phyloP scores from a whole-genome alignment of 2,888 invertebrate species.

The Steinernema hermaphroditum region DNA sequence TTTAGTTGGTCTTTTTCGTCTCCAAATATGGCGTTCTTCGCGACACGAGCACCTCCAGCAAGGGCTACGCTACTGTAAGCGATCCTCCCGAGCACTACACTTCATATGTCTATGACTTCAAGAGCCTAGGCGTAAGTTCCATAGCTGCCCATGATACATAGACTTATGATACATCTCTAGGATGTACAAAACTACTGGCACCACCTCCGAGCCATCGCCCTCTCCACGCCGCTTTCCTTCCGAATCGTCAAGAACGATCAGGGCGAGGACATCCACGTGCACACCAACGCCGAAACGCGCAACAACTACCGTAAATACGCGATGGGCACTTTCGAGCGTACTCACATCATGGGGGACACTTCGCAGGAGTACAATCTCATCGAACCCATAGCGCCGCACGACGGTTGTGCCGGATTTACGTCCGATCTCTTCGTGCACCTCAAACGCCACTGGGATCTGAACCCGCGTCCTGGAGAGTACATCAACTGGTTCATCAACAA shows the following conservation, averaged over 20 bases:
- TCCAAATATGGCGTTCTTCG: slow-evolving; percentile 26
- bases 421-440: slow-evolving; percentile 47
- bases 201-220: slow-evolving; percentile 58
- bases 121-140: slow-evolving; percentile 33
- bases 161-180: slow-evolving; percentile 21
- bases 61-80: slow-evolving; percentile 52
- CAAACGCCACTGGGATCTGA: slow-evolving; percentile 61
- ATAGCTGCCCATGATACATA: background rate
- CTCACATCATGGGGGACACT: slow-evolving; percentile 32
- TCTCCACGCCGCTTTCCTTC: slow-evolving; percentile 52
- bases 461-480: slow-evolving; percentile 40
- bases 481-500: slow-evolving; percentile 51
- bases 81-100: slow-evolving; percentile 46
- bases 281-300: background rate
- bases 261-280: slow-evolving; percentile 16
- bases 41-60: slow-evolving; percentile 53
- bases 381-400: slow-evolving; percentile 25
- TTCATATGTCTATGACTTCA: slow-evolving; percentile 48
- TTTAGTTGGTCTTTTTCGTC: slow-evolving; percentile 38
- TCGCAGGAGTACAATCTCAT: slow-evolving; percentile 12
- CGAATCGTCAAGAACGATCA: slow-evolving; percentile 32
- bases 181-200: slow-evolving; percentile 53
- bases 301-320: slow-evolving; percentile 35
- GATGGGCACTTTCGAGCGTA: slow-evolving; percentile 34
- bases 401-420: slow-evolving; percentile 45